Evolutionary conservation across 2,113 vertebrate genomes (phyloP).

Genomic region (Scomber colias): DNA sequence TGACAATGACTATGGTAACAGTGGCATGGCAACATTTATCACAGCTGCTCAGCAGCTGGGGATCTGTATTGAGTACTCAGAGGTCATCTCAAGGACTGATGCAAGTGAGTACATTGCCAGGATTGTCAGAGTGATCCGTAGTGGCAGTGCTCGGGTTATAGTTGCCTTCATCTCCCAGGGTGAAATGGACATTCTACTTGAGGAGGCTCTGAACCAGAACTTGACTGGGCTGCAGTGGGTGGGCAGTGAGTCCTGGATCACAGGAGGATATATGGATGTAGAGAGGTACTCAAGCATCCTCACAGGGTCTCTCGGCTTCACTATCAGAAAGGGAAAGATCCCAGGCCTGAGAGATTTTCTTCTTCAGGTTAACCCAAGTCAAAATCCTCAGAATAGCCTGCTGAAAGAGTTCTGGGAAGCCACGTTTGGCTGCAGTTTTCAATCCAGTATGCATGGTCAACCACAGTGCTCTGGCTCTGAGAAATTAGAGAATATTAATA

Average conservation of each 20-base stretch:
- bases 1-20: conserved; percentile 85
- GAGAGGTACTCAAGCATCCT: conserved; percentile 71
- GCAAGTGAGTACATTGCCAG: conserved; percentile 67
- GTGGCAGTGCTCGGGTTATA: conserved; percentile 77
- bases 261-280: conserved; percentile 70
- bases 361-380: conserved; percentile 74
- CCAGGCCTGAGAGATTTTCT: conserved; percentile 80
- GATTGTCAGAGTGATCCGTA: conserved; percentile 75
- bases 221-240: conserved; percentile 83
- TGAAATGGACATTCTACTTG: conserved; percentile 81
- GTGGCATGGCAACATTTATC: conserved; percentile 83
- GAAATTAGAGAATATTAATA: conserved; percentile 69
- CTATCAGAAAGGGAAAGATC: conserved; percentile 79
- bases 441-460: conserved; percentile 1
- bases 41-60: conserved; percentile 76
- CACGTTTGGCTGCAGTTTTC: conserved; percentile 77
- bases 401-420: conserved; percentile 85
- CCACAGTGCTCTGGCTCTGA: conserved; percentile 80
- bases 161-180: conserved; percentile 82
- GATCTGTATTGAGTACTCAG: conserved; percentile 84
- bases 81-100: conserved; percentile 80
- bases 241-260: conserved; percentile 87
- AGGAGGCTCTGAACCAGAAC: conserved; percentile 82
- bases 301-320: conserved; percentile 80
- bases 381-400: conserved; percentile 68